A percentile compares a stretch with the other conserved stretches of the same genome.
These are phyloP conservation scores for Danio aesculapii DNA, from an alignment of 2,797 vertebrate genomes.

Conservation along the genomic window DNA sequence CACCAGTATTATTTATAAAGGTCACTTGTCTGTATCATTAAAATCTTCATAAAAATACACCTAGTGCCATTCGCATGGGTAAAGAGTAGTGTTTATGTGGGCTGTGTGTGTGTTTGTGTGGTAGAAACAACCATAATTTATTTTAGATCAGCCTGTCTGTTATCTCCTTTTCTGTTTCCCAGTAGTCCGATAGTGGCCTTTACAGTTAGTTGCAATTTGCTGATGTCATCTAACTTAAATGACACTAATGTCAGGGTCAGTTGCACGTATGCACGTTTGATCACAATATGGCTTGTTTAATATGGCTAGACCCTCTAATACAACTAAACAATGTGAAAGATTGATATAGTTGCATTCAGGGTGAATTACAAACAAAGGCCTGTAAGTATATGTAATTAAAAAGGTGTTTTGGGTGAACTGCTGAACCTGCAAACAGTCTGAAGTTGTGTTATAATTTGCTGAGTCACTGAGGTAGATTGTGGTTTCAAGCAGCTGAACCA, in stretches of 20 bases:
- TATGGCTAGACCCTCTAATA: background rate
- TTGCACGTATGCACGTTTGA: background rate
- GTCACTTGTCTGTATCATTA: background rate
- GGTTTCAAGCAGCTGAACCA: conserved; percentile 13
- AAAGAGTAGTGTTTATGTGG: conserved; percentile 25
- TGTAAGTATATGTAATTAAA: background rate
- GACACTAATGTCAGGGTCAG: background rate
- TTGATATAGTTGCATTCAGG: background rate
- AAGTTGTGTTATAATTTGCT: conserved; percentile 5
- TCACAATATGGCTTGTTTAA: background rate
- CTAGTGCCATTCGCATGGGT: conserved; percentile 38
- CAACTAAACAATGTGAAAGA: background rate
- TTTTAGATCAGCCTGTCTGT: background rate
- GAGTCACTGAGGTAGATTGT: conserved; percentile 27
- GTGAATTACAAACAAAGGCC: conserved; percentile 5
- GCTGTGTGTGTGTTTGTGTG: background rate
- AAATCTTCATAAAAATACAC: conserved; percentile 23
- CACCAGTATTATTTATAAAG: background rate
- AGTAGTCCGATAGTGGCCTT: conserved; percentile 11
- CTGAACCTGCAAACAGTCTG: conserved; percentile 17
- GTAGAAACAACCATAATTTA: background rate
- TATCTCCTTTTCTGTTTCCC: conserved; percentile 20
- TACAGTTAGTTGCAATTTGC: conserved; percentile 1
- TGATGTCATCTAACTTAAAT: background rate
- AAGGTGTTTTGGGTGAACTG: conserved; percentile 23